Base-by-base conservation (phyloP, 2,888 invertebrate genomes). In the Orthosia incerta region DNA sequence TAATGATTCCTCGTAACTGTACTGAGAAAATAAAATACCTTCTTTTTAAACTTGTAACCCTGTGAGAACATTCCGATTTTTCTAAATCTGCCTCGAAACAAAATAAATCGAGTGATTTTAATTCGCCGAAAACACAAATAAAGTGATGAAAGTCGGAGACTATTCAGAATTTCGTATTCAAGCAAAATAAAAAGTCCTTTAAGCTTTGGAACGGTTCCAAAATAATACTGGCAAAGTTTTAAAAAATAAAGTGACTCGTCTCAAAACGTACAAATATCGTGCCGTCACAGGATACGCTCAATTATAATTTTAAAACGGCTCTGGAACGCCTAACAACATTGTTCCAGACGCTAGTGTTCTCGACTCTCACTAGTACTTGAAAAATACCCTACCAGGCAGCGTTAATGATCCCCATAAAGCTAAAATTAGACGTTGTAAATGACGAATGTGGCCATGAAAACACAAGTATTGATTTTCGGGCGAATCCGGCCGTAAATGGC, bases 381-480 rank as follows among this genome's bases (percentile, higher is more conserved):
- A 20, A 15, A 62, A 65, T 31, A 50, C n/a, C 23, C 18, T 51
- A 39, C 39, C 18, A 65, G 39, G 39, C 39, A 39, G 48, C 39
- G 18, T 12, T 31, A 71, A 55, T 64, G 53, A 31, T 26, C 26
- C 16, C 55, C 39, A 56, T 51, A 50, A 45, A 55, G 53, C 67
- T 63, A 65, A 73, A 77, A 50, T 31, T 67, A 73, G 60, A 79
- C 39, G 15, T 53, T 61, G n/a, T 51, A 76, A 69, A 76, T 71
- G n/a, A 62, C 64, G 23, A 26, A n/a, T 15, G 50, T 82, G 74
- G 45, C 81, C 79, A 51, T 81, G 82, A 77, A 73, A 77, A 65
- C 55, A 26, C 57, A 56, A 70, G 63, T 76, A 74, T 82, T 71
- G 79, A 72, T 80, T 71, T 81, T 79, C 55, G 31, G 55, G 48